A percentile compares a stretch with the other conserved stretches of the same genome.
These are phyloP conservation scores for Pangasius sanitwongsei DNA, from an alignment of 2,797 vertebrate genomes.

Conservation along the genomic window DNA sequence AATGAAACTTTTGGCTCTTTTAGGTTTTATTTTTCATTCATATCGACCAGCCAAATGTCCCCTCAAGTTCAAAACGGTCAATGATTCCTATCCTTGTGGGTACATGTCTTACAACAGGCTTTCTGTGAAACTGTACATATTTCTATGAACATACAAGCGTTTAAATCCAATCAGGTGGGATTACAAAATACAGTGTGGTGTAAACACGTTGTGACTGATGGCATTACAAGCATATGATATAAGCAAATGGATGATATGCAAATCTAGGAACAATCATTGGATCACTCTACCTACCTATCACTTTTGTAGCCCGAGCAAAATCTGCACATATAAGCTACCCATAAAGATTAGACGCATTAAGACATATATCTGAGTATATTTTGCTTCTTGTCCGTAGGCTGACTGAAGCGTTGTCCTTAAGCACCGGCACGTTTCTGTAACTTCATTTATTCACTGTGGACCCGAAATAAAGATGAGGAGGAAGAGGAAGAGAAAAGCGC, in stretches of 20 bases:
- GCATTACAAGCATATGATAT: constrained; percentile 38
- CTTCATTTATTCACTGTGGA: constrained; percentile 76
- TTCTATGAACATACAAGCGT: background rate
- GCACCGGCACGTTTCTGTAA: constrained; percentile 65
- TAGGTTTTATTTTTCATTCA: background rate
- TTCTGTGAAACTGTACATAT: background rate
- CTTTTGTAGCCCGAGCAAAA: background rate
- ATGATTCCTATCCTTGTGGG: background rate
- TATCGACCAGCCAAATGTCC: background rate
- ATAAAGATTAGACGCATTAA: background rate
- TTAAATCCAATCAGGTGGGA: constrained; percentile 46
- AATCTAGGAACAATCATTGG: background rate
- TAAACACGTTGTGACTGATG: constrained; percentile 39
- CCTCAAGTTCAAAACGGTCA: background rate
- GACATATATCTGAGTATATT: background rate
- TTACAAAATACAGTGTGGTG: constrained; percentile 30
- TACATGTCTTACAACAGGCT: background rate
- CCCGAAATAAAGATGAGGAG: constrained; percentile 50
- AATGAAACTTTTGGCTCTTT: background rate
- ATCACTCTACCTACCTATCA: background rate
- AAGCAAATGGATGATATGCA: background rate
- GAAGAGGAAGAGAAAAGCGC: constrained; percentile 53
- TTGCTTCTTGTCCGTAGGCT: constrained; percentile 55
- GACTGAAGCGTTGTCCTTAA: constrained; percentile 55
- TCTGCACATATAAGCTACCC: background rate